Percentiles rank a stretch among this genome's conserved stretches.
These are phyloP conservation scores for Oenanthe oenanthe DNA, from an alignment of 2,113 vertebrate species.

Conservation along the genomic window DNA sequence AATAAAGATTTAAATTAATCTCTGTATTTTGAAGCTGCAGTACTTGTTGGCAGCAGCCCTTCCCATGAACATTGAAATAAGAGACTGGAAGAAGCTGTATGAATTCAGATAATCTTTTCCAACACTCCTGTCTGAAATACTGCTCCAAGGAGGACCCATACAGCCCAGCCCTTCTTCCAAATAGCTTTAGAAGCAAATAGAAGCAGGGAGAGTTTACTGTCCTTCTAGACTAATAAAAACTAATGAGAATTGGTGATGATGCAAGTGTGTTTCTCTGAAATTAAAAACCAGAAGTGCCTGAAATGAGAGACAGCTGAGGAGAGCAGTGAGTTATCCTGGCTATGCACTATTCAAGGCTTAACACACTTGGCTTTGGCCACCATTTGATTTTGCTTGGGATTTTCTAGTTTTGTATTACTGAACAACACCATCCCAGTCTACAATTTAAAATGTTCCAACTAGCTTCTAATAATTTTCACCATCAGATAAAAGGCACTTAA, in stretches of 20 bases:
- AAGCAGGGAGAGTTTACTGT: not conserved
- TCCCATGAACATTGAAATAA: rapidly evolving
- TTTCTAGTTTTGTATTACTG: not conserved
- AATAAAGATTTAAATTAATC: not conserved
- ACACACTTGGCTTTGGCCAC: not conserved
- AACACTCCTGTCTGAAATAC: not conserved
- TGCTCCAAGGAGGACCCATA: not conserved
- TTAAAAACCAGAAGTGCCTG: not conserved
- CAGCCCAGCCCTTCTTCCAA: not conserved
- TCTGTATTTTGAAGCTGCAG: not conserved
- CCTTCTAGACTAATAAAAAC: not conserved
- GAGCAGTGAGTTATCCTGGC: not conserved
- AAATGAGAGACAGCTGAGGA: not conserved
- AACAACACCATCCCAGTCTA: not conserved
- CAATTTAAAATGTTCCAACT: not conserved
- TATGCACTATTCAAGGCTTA: not conserved
- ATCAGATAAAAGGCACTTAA: not conserved
- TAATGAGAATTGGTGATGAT: not conserved
- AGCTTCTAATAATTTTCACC: not conserved
- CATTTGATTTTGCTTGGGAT: not conserved
- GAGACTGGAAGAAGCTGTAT: not conserved
- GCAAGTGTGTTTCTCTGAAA: not conserved
- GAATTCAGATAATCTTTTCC: not conserved
- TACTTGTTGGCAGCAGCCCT: not conserved
- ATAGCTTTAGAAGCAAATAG: not conserved